Base-by-base conservation (phyloP, 2,888 invertebrate species). In the Eucriotettix oculatus region DNA sequence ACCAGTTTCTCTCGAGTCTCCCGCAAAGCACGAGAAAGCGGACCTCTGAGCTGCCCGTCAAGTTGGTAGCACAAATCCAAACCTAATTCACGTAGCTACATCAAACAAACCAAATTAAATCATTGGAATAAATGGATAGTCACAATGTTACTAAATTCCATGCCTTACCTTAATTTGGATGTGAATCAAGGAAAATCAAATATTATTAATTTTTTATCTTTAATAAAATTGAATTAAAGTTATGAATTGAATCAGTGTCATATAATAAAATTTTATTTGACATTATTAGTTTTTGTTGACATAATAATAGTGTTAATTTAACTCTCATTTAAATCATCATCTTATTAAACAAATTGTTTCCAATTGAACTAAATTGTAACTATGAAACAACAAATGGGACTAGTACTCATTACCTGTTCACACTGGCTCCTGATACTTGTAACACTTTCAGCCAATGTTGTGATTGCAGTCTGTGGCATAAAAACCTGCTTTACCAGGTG, bases 11-110 rank as follows among this genome's bases (percentile, higher is more conserved):
- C 88, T 66, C 85, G 83, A 56, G 87, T 83, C 67, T 91, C 90
- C 66, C 79, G 79, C 62, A 95, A 75, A 29, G 87, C 84, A 73
- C 84, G 83, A 54, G 82, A 83, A 57, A 93, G 76, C 0, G 91
- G 87, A 12, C 81, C 80, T 64, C 90, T 79, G 62, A 98, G 75
- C 64, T 90, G 82, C 40, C 90, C 88, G 70, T 96, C 91, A 67
- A 98, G 78, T 71, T 92, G 90, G 73, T 94, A 97, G 65, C 88
- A 85, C 61, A 98, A 78, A 76, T 98, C 97, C 67, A 98, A 79
- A 1, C 97, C 97, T 63, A 81, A 76, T 40, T 75, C 75, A 59
- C 76, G 75, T 57, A 84, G 69, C 79, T 48, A 14, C 2, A 48
- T 14, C 48, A 48, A 5, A 14, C 5, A 48, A 48, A 48, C n/a